Percentiles rank a stretch among this genome's conserved stretches.
These are phyloP conservation scores for Machimus atricapillus DNA, from an alignment of 2,888 invertebrate species.

Conservation along the genomic window DNA sequence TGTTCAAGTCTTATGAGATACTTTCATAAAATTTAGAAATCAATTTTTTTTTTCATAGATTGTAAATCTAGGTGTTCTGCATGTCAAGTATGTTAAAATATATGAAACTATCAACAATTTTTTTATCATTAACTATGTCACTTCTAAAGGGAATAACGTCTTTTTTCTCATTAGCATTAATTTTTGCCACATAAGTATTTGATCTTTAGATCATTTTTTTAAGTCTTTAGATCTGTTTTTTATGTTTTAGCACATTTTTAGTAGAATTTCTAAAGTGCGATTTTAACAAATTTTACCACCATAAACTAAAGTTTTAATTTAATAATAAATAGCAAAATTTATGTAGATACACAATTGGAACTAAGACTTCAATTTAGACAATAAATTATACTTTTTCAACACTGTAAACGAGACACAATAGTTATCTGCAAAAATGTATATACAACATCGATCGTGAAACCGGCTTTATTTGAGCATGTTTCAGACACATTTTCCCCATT, in stretches of 20 bases:
- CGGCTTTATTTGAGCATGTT: slow-evolving; percentile 12
- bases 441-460: slow-evolving; percentile 10
- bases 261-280: background rate
- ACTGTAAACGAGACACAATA: background rate
- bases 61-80: no score
- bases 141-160: background rate
- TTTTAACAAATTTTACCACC: background rate
- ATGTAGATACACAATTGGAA: background rate
- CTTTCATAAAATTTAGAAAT: no score
- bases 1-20: no score
- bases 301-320: background rate
- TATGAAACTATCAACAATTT: no score
- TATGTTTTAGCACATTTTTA: background rate
- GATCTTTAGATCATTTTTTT: no score
- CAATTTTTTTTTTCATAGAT: no score
- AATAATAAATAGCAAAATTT: background rate
- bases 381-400: background rate
- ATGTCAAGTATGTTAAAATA: no score
- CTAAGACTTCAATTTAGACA: background rate
- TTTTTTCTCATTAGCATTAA: background rate
- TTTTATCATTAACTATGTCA: background rate
- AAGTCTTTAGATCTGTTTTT: no score
- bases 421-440: background rate
- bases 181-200: background rate
- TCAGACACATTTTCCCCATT: background rate